These are phyloP conservation scores for Tetheella fluctuosa DNA, from an alignment of 2,888 invertebrate genomes.

Conservation along the genomic window DNA sequence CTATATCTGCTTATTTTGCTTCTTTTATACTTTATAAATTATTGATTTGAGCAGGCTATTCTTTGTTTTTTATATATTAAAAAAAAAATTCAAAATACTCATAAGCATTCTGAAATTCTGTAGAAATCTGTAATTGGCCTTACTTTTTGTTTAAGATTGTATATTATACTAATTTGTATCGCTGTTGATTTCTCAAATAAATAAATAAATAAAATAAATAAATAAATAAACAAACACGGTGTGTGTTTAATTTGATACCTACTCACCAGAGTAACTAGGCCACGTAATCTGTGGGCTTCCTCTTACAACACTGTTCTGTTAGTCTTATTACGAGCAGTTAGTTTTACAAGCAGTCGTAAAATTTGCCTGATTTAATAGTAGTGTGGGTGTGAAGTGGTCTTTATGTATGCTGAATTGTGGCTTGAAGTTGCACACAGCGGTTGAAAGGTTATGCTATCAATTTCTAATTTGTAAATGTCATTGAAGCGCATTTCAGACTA, in stretches of 20 bases:
- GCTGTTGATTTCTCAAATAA: too few relatives aligned
- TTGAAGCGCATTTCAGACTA: too few relatives aligned
- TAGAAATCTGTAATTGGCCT: too few relatives aligned
- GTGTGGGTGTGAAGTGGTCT: conserved; percentile 37
- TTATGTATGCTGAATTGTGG: conserved; percentile 14
- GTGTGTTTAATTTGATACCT: conserved; percentile 29
- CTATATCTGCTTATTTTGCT: too few relatives aligned
- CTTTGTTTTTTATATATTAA: too few relatives aligned
- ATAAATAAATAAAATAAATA: too few relatives aligned
- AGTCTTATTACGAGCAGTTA: conserved; percentile 34
- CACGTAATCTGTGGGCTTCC: conserved; percentile 58
- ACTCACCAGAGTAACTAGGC: conserved; percentile 45
- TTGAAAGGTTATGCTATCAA: conserved; percentile 18
- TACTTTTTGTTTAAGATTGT: too few relatives aligned
- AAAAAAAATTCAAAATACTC: too few relatives aligned
- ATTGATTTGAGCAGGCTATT: too few relatives aligned
- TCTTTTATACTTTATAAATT: too few relatives aligned
- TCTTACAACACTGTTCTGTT: conserved; percentile 49
- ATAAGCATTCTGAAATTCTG: too few relatives aligned
- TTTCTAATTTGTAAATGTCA: conserved; percentile 16
- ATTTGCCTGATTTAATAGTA: conserved; percentile 40
- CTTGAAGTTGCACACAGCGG: conserved; percentile 15
- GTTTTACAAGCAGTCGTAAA: conserved; percentile 40
- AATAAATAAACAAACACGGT: conserved; percentile 19
- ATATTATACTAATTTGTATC: too few relatives aligned